Conservation (phyloP, 2,113 vertebrate genomes). For the Ellobius talpinus region DNA sequence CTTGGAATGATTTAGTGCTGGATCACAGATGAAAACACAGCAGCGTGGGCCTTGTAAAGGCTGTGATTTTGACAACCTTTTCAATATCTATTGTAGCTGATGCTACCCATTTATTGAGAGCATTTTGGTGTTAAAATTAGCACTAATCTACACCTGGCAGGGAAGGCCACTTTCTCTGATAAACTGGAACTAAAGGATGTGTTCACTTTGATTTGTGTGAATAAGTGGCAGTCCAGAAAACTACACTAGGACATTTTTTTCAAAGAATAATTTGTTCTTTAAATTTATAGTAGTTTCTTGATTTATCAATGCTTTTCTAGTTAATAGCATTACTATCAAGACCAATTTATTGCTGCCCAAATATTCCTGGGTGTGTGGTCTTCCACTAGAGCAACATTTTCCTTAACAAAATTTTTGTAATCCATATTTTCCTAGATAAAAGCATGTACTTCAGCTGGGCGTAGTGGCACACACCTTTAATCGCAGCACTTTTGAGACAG, state of each 20-base stretch:
- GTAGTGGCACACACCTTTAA: background rate
- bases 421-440: background rate
- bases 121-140: conserved; percentile 22
- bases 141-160: conserved; percentile 18
- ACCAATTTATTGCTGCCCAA: background rate
- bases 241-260: background rate
- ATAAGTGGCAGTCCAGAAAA: background rate
- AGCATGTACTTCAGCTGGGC: background rate
- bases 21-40: background rate
- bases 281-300: background rate
- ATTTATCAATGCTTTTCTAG: background rate
- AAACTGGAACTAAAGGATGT: background rate
- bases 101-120: background rate
- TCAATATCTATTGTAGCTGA: background rate
- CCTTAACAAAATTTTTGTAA: background rate
- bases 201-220: background rate
- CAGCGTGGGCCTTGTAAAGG: background rate
- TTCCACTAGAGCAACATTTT: background rate
- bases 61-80: conserved; percentile 5
- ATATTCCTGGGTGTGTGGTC: background rate
- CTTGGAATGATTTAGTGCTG: background rate
- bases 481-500: background rate
- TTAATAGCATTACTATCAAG: background rate
- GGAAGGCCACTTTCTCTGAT: background rate
- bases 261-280: background rate